Percentiles rank a stretch among this genome's conserved stretches.
phyloP scores from a whole-genome alignment of 2,888 invertebrate genomes.

The Lasioglossum figueresi region DNA sequence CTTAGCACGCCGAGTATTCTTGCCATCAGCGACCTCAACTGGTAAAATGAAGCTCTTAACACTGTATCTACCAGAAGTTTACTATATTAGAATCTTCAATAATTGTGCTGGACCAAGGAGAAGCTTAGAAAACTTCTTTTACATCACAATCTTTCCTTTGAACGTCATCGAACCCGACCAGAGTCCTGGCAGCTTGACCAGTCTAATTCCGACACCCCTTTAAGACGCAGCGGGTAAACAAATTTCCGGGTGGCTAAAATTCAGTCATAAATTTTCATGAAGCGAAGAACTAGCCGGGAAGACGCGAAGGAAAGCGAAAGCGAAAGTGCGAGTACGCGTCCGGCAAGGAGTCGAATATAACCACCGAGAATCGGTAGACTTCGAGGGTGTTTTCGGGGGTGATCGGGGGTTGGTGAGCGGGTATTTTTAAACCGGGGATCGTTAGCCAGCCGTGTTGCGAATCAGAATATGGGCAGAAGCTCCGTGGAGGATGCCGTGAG shows the following conservation, averaged over 20 bases:
- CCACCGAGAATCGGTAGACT: constrained; percentile 32
- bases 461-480: constrained; percentile 75
- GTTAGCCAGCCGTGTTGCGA: constrained; percentile 77
- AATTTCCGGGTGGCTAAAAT: constrained; percentile 36
- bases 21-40: not conserved
- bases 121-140: too few species aligned
- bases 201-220: not conserved
- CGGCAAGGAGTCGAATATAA: constrained; percentile 34
- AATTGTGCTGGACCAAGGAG: too few species aligned
- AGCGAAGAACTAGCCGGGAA: not conserved
- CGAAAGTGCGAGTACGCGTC: constrained; percentile 45
- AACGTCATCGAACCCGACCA: not conserved
- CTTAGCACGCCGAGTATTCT: not conserved
- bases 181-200: not conserved
- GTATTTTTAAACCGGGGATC: constrained; percentile 70
- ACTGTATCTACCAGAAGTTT: too few species aligned
- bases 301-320: constrained; percentile 27
- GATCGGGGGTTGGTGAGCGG: constrained; percentile 26
- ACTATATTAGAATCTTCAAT: too few species aligned
- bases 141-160: not conserved
- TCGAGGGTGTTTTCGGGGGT: constrained; percentile 28
- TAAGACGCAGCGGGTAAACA: constrained; percentile 22
- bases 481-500: constrained; percentile 64
- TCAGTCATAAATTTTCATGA: constrained; percentile 46
- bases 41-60: not conserved